Percentiles rank a stretch among this genome's conserved stretches.
Conservation (phyloP, 2,888 invertebrate genomes). For the Auanema sp. region DNA sequence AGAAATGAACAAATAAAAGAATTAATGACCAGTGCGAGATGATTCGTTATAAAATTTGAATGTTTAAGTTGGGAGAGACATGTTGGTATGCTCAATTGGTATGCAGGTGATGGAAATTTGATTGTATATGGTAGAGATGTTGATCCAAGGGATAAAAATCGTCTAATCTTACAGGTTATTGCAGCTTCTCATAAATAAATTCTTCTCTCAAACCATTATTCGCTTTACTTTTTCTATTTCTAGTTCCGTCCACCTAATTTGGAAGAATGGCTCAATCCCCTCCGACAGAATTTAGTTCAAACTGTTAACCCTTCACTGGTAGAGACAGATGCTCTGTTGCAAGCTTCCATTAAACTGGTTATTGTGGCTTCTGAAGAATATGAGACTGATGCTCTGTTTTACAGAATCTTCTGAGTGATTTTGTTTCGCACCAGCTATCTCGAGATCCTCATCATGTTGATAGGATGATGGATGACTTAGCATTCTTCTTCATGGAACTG, state of each 20-base stretch:
- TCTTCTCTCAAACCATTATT: not conserved
- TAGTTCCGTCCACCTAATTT: constrained; percentile 39
- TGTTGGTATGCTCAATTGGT: constrained; percentile 47
- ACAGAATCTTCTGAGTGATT: constrained; percentile 30
- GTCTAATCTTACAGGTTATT: constrained; percentile 37
- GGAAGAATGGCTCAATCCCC: constrained; percentile 21
- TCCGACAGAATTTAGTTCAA: constrained; percentile 23
- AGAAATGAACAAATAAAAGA: not conserved
- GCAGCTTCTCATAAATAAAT: not conserved
- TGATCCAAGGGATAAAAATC: constrained; percentile 36
- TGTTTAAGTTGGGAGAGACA: constrained; percentile 48
- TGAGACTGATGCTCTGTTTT: too few species aligned
- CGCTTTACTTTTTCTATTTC: constrained; percentile 5
- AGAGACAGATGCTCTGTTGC: constrained; percentile 38
- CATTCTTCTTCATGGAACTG: constrained; percentile 34
- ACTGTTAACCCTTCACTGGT: constrained; percentile 28
- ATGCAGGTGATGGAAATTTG: constrained; percentile 36
- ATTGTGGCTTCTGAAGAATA: too few species aligned
- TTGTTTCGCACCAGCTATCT: constrained; percentile 27
- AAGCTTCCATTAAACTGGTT: constrained; percentile 36
- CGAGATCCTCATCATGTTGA: constrained; percentile 38
- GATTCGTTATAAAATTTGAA: too few species aligned
- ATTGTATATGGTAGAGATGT: constrained; percentile 42
- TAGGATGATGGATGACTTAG: constrained; percentile 34
- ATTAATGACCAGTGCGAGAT: too few species aligned